phyloP scores from a whole-genome alignment of 2,888 invertebrate genomes.

The Ramazzottius varieornatus region DNA sequence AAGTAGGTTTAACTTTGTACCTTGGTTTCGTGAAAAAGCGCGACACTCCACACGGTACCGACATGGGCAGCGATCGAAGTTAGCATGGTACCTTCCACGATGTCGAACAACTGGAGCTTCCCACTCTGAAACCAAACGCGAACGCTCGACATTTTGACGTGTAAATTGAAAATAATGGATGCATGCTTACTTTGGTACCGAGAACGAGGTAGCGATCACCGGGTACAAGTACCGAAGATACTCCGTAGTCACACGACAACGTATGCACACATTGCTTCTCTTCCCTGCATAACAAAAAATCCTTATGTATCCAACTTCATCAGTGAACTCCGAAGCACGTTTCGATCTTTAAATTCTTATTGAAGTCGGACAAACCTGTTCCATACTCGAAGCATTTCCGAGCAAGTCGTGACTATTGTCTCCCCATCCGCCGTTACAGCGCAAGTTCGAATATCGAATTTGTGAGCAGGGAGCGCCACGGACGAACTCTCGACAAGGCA shows the following conservation, averaged over 20 bases:
- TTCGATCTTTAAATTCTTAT: too few species aligned
- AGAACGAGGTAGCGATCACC: slow-evolving; percentile 66
- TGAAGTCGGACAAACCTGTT: slow-evolving; percentile 13
- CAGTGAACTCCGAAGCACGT: too few species aligned
- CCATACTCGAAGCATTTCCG: slow-evolving; percentile 20
- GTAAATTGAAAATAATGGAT: not conserved
- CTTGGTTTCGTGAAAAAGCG: slow-evolving; percentile 39
- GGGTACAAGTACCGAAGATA: slow-evolving; percentile 51
- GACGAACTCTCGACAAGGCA: not conserved
- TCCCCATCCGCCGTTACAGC: slow-evolving; percentile 21
- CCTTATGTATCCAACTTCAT: too few species aligned
- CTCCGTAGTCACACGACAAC: slow-evolving; percentile 38
- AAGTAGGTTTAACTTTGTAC: not conserved
- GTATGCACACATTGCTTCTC: slow-evolving; percentile 40
- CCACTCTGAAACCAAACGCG: slow-evolving; percentile 30
- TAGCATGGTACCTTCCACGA: slow-evolving; percentile 48
- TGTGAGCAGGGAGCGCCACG: slow-evolving; percentile 15
- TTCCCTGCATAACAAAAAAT: slow-evolving; percentile 15
- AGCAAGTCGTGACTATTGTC: slow-evolving; percentile 20
- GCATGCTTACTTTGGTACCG: slow-evolving; percentile 39
- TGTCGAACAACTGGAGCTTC: slow-evolving; percentile 49
- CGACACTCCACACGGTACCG: slow-evolving; percentile 49
- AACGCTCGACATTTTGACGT: not conserved
- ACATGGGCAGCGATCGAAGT: slow-evolving; percentile 55
- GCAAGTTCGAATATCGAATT: slow-evolving; percentile 19